Conservation (phyloP, 2,888 invertebrate species). For the Proisotoma minuta region DNA sequence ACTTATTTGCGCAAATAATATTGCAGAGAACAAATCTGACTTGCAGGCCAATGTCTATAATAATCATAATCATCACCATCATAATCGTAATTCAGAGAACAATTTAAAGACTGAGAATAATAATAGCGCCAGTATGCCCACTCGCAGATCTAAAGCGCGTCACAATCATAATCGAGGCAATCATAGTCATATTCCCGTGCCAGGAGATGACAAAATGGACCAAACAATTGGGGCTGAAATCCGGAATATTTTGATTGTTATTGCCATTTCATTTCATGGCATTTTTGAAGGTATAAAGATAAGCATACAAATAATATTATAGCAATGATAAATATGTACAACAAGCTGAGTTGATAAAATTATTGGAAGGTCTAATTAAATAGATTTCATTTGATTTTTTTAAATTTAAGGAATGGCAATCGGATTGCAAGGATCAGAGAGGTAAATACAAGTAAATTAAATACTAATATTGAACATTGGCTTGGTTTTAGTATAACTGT, state of each 20-base stretch:
- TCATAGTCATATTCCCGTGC: conserved; percentile 41
- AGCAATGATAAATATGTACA: too few relatives aligned
- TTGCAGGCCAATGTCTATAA: conserved; percentile 8
- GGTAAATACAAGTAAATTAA: too few relatives aligned
- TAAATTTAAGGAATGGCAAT: conserved; percentile 57
- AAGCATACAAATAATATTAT: too few relatives aligned
- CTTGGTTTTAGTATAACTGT: too few relatives aligned
- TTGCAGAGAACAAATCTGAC: conserved; percentile 22
- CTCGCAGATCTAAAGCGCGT: conserved; percentile 11
- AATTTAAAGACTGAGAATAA: neutral
- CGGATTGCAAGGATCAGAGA: conserved; percentile 53
- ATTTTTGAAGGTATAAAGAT: conserved; percentile 59
- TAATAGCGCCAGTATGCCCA: neutral
- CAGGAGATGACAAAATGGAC: conserved; percentile 31
- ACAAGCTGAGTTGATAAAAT: too few relatives aligned
- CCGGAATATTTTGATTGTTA: conserved; percentile 52
- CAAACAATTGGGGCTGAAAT: conserved; percentile 48
- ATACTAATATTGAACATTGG: too few relatives aligned
- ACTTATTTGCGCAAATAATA: conserved; percentile 13
- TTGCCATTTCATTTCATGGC: conserved; percentile 57
- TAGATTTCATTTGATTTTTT: too few relatives aligned
- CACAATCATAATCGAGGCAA: conserved; percentile 35
- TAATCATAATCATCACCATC: conserved; percentile 20
- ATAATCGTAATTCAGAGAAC: neutral
- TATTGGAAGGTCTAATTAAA: too few relatives aligned